Evolutionary conservation across 2,797 vertebrate genomes (phyloP).

Genomic region (Crenuchus spilurus): DNA sequence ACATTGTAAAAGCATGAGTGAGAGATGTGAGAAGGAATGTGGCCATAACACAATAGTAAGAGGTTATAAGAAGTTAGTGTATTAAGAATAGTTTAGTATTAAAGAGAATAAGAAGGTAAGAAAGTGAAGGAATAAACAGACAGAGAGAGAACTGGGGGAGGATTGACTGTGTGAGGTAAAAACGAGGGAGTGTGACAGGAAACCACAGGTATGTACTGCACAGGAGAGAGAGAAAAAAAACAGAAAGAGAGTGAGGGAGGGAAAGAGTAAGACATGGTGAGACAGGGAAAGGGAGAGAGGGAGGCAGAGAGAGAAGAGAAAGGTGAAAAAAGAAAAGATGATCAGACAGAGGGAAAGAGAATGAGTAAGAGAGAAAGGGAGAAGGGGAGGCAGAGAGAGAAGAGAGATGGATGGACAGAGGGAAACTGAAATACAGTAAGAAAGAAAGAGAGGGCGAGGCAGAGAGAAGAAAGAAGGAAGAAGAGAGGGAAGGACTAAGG

Average conservation of each 20-base stretch:
- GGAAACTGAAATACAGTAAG: no score
- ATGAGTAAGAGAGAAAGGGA: constrained; percentile 60
- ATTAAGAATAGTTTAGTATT: no score
- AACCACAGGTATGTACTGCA: constrained; percentile 81
- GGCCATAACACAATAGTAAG: no score
- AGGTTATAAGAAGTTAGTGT: no score
- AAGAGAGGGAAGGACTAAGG: constrained; percentile 56
- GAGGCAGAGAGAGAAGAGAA: constrained; percentile 55
- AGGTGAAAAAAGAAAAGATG: constrained; percentile 53
- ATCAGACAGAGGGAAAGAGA: no score
- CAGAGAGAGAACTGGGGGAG: constrained; percentile 40
- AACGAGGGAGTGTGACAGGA: constrained; percentile 66
- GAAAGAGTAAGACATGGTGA: no score
- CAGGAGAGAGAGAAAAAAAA: constrained; percentile 71
- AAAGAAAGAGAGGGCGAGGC: constrained; percentile 30
- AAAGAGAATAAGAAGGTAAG: not conserved
- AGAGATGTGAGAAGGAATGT: no score
- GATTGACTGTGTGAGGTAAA: constrained; percentile 44
- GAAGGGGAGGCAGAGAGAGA: constrained; percentile 60
- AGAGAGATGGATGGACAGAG: constrained; percentile 47
- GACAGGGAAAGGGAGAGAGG: constrained; percentile 24
- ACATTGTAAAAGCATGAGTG: no score
- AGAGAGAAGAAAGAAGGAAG: constrained; percentile 68
- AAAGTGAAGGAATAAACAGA: not conserved
- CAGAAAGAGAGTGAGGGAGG: constrained; percentile 54